Conservation (phyloP, 2,797 vertebrate genomes). For the Sebastes vulpes region DNA sequence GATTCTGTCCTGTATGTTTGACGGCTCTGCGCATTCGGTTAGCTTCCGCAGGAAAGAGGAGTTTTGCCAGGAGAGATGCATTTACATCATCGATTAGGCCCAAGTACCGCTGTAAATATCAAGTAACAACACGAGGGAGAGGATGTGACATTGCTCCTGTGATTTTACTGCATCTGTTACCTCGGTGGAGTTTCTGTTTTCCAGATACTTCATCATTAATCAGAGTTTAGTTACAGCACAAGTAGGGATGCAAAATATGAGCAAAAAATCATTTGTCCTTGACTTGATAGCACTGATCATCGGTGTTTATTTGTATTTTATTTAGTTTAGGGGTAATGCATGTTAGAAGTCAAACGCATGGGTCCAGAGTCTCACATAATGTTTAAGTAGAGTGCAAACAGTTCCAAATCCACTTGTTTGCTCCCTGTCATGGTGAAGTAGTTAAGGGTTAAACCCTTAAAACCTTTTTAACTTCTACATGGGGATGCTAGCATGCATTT, state of each 20-base stretch:
- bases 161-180: slow-evolving; percentile 43
- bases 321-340: neutral
- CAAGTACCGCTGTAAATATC: slow-evolving; percentile 76
- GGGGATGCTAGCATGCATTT: slow-evolving; percentile 19
- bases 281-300: neutral
- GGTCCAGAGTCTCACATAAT: neutral
- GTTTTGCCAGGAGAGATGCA: slow-evolving; percentile 60
- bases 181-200: slow-evolving; percentile 26
- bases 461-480: slow-evolving; percentile 18
- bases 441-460: slow-evolving; percentile 20
- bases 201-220: slow-evolving; percentile 3
- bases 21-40: slow-evolving; percentile 61
- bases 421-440: slow-evolving; percentile 1
- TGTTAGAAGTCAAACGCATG: neutral
- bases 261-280: slow-evolving; percentile 22
- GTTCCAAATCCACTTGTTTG: slow-evolving; percentile 29
- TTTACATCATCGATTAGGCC: slow-evolving; percentile 76
- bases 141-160: slow-evolving; percentile 49
- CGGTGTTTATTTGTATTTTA: neutral
- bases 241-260: neutral
- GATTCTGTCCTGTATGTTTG: slow-evolving; percentile 52
- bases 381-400: neutral
- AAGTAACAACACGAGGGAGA: slow-evolving; percentile 58
- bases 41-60: slow-evolving; percentile 55
- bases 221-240: slow-evolving; percentile 1